These are phyloP conservation scores for Semnopithecus entellus DNA, from an alignment of 2,113 vertebrate genomes.

Conservation along the genomic window DNA sequence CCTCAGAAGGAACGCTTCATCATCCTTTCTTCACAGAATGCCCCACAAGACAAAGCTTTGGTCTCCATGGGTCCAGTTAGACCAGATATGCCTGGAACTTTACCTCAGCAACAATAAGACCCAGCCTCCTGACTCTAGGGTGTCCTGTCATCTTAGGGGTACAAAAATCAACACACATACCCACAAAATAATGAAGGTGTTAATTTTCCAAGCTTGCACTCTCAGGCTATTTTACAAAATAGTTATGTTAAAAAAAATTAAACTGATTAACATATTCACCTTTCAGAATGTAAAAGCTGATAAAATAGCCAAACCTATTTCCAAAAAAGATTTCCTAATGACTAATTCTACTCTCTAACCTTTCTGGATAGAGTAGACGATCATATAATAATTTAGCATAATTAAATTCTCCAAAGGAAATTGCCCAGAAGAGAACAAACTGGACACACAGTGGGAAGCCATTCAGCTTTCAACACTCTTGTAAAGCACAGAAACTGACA, in stretches of 20 bases:
- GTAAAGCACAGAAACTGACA: not conserved
- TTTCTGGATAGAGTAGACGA: not conserved
- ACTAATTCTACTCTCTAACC: conserved; percentile 23
- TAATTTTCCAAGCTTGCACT: not conserved
- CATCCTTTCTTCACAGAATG: not conserved
- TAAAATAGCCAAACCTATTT: conserved; percentile 42
- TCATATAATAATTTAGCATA: not conserved
- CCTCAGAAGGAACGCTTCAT: not conserved
- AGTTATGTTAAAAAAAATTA: not conserved
- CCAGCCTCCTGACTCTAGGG: not conserved
- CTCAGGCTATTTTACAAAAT: conserved; percentile 25
- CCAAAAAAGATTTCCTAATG: conserved; percentile 39
- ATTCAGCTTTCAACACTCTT: not conserved
- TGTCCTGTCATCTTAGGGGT: accelerated
- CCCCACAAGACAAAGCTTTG: not conserved
- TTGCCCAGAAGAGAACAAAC: not conserved
- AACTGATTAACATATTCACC: conserved; percentile 38
- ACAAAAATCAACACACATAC: not conserved
- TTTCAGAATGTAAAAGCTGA: conserved; percentile 40
- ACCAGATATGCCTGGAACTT: not conserved
- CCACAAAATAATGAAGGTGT: not conserved
- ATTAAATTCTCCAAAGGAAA: conserved; percentile 57
- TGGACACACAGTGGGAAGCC: not conserved
- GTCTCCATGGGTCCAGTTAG: too few relatives aligned
- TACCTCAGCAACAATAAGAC: not conserved